A percentile compares a stretch with the other conserved stretches of the same genome.
Evolutionary conservation across 1,140 invertebrate species (phyloP).

Genomic region (Sesamia nonagrioides): DNA sequence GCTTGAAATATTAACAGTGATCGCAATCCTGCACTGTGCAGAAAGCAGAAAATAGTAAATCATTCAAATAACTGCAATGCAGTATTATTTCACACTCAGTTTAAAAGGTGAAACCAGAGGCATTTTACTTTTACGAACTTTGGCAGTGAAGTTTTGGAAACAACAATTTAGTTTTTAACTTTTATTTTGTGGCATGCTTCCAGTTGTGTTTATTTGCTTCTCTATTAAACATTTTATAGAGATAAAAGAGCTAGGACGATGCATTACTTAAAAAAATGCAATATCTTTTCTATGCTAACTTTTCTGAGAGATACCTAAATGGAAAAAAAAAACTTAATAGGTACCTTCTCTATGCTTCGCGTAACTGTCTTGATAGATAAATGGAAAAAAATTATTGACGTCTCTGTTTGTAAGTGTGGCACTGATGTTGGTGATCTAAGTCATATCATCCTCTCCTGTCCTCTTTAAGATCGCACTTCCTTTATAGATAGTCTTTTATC

Average conservation of each 20-base stretch:
- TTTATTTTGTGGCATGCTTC: background rate
- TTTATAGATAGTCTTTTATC: no score
- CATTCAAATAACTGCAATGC: conserved; percentile 49
- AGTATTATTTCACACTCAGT: conserved; percentile 43
- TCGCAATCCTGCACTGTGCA: conserved; percentile 9
- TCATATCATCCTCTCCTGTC: no score
- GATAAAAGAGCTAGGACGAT: background rate
- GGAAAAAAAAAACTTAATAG: no score
- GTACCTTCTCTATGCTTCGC: no score
- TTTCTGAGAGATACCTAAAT: no score
- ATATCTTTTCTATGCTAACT: no score
- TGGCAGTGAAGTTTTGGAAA: background rate
- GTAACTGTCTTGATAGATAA: no score
- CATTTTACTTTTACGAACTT: conserved; percentile 15
- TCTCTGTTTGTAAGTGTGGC: no score
- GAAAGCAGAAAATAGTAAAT: conserved; percentile 34
- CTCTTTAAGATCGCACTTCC: no score
- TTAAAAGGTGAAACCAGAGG: conserved; percentile 22
- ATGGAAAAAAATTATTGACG: no score
- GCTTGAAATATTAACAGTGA: conserved; percentile 27
- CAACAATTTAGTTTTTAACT: conserved; percentile 14
- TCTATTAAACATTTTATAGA: background rate
- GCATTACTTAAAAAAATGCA: no score
- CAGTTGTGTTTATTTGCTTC: background rate
- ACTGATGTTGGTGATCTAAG: no score